Conservation (phyloP, 2,888 invertebrate species). For the Volucella zonaria region DNA sequence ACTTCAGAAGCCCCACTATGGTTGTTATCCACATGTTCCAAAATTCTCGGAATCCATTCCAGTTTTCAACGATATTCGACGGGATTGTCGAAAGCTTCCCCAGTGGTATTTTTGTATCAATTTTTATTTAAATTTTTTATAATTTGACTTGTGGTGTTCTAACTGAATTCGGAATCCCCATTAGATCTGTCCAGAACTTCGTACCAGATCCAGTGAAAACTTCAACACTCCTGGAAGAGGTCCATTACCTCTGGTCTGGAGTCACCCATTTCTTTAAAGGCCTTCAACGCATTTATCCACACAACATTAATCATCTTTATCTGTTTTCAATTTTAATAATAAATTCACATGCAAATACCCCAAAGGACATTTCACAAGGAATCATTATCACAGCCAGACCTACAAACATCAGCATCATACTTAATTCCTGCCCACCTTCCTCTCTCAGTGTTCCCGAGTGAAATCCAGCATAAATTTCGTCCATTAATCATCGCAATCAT, state of each 20-base stretch:
- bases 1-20: no score
- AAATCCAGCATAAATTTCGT: not conserved
- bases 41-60: no score
- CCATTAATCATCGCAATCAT: slow-evolving; percentile 51
- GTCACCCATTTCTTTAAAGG: not conserved
- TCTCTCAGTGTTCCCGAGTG: not conserved
- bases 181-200: no score
- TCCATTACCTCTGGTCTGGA: not conserved
- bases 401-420: slow-evolving; percentile 21
- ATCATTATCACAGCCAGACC: not conserved
- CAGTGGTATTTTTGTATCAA: no score
- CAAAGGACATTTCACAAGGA: slow-evolving; percentile 2
- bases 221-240: not conserved
- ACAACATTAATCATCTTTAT: slow-evolving; percentile 47
- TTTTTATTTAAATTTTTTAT: no score
- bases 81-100: no score
- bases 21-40: no score
- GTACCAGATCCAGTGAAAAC: not conserved
- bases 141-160: no score
- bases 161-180: no score
- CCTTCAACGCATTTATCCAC: not conserved
- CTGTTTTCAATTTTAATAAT: slow-evolving; percentile 56
- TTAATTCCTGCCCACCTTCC: slow-evolving; percentile 15
- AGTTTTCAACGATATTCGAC: no score
- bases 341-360: slow-evolving; percentile 27